Percentiles rank a stretch among this genome's conserved stretches.
phyloP scores from a whole-genome alignment of 2,113 vertebrate species.

The Geothlypis trichas region DNA sequence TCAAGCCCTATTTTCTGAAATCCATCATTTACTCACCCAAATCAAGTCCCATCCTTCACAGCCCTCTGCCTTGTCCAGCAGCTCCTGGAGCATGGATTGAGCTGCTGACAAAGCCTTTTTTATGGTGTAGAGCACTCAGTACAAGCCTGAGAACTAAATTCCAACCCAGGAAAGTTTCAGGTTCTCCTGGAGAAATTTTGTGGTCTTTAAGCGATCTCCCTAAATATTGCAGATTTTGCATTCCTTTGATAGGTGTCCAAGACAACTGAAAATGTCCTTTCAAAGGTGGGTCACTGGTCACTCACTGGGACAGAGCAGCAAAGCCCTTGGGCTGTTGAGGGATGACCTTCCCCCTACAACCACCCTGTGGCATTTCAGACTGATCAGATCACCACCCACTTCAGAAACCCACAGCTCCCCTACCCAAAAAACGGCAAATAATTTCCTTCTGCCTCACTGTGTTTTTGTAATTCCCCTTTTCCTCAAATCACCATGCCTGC shows the following conservation, averaged over 20 bases:
- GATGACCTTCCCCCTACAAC: neutral
- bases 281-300: neutral
- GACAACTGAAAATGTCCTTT: neutral
- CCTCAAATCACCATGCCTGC: rapidly evolving
- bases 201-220: neutral
- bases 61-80: neutral
- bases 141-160: neutral
- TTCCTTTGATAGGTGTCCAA: neutral
- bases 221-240: neutral
- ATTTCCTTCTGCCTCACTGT: neutral
- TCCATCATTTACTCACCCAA: neutral
- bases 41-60: neutral
- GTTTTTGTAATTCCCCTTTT: neutral
- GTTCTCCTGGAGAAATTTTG: neutral
- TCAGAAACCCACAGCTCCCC: neutral
- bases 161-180: neutral
- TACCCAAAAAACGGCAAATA: neutral
- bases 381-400: neutral
- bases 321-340: neutral
- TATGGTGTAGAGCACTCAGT: neutral
- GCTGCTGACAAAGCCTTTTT: neutral
- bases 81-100: neutral
- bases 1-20: neutral
- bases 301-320: neutral
- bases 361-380: neutral